Evolutionary conservation across 2,888 invertebrate genomes (phyloP).

Genomic region (Dendrolimus houi): DNA sequence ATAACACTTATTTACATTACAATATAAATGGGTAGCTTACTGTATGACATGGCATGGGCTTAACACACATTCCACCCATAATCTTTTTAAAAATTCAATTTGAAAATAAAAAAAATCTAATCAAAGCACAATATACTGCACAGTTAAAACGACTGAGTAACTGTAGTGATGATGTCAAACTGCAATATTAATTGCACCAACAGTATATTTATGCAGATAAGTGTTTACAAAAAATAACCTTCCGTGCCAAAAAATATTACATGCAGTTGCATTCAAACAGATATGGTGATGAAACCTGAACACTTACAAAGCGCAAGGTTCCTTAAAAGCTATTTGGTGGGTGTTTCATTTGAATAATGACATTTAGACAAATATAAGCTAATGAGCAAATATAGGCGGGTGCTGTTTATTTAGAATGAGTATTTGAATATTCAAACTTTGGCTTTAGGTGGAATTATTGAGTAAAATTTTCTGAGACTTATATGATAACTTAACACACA

Average conservation of each 20-base stretch:
- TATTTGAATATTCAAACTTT: too few species aligned
- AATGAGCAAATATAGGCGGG: neutral
- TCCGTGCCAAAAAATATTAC: neutral
- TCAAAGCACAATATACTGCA: too few species aligned
- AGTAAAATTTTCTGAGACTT: too few species aligned
- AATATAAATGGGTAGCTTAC: too few species aligned
- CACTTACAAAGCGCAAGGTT: neutral
- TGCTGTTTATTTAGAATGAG: too few species aligned
- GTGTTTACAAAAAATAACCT: neutral
- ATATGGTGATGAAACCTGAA: neutral
- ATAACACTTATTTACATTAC: too few species aligned
- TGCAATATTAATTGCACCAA: neutral
- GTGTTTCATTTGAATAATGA: neutral
- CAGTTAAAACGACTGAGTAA: neutral
- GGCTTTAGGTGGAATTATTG: too few species aligned
- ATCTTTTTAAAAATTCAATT: too few species aligned
- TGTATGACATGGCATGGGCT: neutral
- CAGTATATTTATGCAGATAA: neutral
- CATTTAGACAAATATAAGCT: neutral
- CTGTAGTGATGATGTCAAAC: too few species aligned
- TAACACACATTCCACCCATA: conserved; percentile 3
- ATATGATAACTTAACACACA: too few species aligned
- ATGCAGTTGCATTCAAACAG: neutral
- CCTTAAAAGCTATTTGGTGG: neutral
- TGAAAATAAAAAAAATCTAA: too few species aligned